Base-by-base conservation (phyloP, 2,888 invertebrate genomes). In the Incurvaria masculella region DNA sequence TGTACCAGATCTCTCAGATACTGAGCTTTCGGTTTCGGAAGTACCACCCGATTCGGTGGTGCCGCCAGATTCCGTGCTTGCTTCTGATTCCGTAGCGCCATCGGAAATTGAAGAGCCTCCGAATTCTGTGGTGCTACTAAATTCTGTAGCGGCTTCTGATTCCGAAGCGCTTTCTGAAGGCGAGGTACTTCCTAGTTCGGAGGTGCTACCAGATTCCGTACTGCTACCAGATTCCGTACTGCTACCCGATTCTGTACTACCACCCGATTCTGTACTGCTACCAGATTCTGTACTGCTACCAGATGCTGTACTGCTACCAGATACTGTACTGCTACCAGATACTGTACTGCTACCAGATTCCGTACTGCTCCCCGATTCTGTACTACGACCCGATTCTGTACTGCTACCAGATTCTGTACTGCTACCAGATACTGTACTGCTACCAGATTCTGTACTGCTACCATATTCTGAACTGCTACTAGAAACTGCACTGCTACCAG, bases 401-500 rank as follows among this genome's bases (percentile, higher is more conserved):
- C 53, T 56, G 42, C 49, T 14, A 11, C 27, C 27, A 8, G 14
- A 27, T 27, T 11, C 27, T 11, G 27, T 27, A 11, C 10, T 27
- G n/a, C n/a, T n/a, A n/a, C n/a, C n/a, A n/a, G n/a, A n/a, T n/a
- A n/a, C n/a, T 40, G 52, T 53, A 41, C 53, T 56, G 42, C 49
- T 14, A 11, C 27, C 27, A 8, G 14, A 27, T 27, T 11, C 27
- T 11, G 27, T 27, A 11, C 10, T 27, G n/a, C n/a, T n/a, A n/a
- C n/a, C n/a, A n/a, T n/a, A n/a, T n/a, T n/a, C n/a, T n/a, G n/a
- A n/a, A n/a, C n/a, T n/a, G n/a, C n/a, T n/a, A n/a, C n/a, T n/a
- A n/a, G n/a, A 54, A 48, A 52, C 56, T 11, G 53, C 55, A 18
- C 56, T 55, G 42, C 52, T 56, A 5, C 54, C 54, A 26, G 54